Evolutionary conservation across 2,113 vertebrate genomes (phyloP).

Genomic region (Oenanthe melanoleuca): DNA sequence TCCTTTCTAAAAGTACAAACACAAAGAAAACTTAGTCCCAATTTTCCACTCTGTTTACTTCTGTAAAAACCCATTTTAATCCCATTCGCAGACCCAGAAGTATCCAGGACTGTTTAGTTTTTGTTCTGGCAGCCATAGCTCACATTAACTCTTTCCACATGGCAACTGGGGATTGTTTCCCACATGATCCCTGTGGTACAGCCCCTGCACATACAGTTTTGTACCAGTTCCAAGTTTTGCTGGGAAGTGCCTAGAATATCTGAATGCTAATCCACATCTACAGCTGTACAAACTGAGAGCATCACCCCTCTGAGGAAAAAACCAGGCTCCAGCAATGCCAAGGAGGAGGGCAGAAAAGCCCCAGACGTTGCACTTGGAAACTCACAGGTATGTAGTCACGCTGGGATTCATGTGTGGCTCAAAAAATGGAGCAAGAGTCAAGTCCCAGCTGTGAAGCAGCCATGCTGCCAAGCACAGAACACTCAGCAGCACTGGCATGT

Average conservation of each 20-base stretch:
- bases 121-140: conserved; percentile 27
- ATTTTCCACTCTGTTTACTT: conserved; percentile 21
- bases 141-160: conserved; percentile 40
- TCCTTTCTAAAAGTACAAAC: neutral
- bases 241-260: conserved; percentile 24
- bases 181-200: neutral
- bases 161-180: conserved; percentile 2
- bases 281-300: conserved; percentile 49
- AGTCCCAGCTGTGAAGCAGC: neutral
- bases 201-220: neutral
- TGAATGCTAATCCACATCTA: conserved; percentile 4
- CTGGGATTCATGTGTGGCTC: neutral
- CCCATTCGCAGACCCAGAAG: conserved; percentile 11
- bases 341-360: neutral
- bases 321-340: neutral
- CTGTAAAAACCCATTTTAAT: conserved; percentile 14
- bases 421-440: neutral
- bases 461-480: neutral
- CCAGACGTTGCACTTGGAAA: neutral
- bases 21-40: neutral
- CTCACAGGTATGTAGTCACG: neutral
- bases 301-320: neutral
- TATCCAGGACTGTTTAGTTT: conserved; percentile 12
- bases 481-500: fast-evolving
- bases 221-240: neutral